Percentiles rank a stretch among this genome's conserved stretches.
These are phyloP conservation scores for Siniperca obscura DNA, from an alignment of 2,797 vertebrate genomes.

Conservation along the genomic window DNA sequence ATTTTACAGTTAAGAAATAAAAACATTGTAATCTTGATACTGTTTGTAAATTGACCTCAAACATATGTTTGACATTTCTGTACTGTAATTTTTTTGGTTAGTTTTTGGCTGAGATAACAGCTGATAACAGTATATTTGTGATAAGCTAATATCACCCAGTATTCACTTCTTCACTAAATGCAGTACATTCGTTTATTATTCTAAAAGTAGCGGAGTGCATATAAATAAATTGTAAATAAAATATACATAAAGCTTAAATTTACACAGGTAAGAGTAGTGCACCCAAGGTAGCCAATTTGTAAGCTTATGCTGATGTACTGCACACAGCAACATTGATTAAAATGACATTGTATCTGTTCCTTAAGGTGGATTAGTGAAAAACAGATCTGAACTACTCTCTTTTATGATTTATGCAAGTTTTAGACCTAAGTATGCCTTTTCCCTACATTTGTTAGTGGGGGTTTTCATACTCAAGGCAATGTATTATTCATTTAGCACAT, in stretches of 20 bases:
- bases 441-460: conserved; percentile 14
- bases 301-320: neutral
- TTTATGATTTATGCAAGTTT: conserved; percentile 1
- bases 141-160: neutral
- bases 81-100: neutral
- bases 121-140: neutral
- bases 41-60: neutral
- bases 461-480: conserved; percentile 30
- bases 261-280: neutral
- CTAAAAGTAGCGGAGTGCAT: neutral
- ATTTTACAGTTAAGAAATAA: neutral
- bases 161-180: neutral
- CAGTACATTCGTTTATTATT: neutral
- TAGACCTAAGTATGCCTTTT: neutral
- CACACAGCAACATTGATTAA: conserved; percentile 2
- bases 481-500: conserved; percentile 61
- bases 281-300: neutral
- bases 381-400: neutral
- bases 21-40: neutral
- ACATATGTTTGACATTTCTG: neutral
- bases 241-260: neutral
- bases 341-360: neutral
- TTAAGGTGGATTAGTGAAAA: conserved; percentile 12
- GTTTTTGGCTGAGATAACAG: neutral
- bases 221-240: neutral